These are phyloP conservation scores for Calonectris borealis DNA, from an alignment of 2,113 vertebrate species.

Conservation along the genomic window DNA sequence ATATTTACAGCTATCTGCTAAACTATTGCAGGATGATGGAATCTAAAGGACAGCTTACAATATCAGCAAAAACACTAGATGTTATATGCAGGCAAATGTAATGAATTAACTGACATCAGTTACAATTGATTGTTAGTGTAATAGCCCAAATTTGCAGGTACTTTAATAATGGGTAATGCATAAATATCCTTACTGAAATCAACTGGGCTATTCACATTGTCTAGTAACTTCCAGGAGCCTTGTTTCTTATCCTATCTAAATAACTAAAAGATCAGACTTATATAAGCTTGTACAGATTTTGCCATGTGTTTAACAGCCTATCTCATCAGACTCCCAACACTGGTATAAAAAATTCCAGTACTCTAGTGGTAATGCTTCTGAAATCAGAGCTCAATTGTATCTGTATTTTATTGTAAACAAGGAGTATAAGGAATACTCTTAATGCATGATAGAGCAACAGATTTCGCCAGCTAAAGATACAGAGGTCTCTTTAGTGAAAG, in stretches of 20 bases:
- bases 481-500: neutral
- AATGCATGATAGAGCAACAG: neutral
- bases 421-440: neutral
- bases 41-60: neutral
- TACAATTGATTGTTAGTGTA: neutral
- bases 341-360: neutral
- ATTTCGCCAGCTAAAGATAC: conserved; percentile 20
- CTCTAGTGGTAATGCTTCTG: neutral
- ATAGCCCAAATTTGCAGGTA: neutral
- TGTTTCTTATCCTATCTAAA: neutral
- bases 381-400: neutral
- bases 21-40: neutral
- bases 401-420: neutral
- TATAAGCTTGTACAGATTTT: neutral
- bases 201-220: neutral
- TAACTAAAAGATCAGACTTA: neutral
- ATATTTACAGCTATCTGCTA: neutral
- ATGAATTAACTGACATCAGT: neutral
- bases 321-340: neutral
- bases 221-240: neutral
- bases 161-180: neutral
- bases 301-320: neutral
- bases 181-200: neutral
- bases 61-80: neutral
- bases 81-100: neutral